A percentile compares a stretch with the other conserved stretches of the same genome.
phyloP scores from a whole-genome alignment of 2,888 invertebrate genomes.

The Crossocerus cetratus region DNA sequence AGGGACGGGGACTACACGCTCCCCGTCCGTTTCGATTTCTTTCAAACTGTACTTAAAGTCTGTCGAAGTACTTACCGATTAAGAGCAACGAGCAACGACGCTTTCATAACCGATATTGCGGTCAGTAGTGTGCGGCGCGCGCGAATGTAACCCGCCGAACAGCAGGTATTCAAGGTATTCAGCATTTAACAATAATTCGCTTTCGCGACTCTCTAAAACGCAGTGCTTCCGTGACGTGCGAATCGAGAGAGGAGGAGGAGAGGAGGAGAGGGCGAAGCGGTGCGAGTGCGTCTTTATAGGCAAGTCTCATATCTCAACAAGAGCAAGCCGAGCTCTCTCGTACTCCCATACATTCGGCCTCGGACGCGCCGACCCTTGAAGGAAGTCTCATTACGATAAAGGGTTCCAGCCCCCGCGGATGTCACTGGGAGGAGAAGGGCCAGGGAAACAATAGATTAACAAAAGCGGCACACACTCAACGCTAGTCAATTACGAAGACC shows the following conservation, averaged over 20 bases:
- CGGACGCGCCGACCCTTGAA: neutral
- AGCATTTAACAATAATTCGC: conserved; percentile 57
- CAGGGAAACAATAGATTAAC: neutral
- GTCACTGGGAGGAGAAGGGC: neutral
- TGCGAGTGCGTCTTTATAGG: neutral
- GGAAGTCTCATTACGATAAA: neutral
- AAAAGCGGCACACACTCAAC: conserved; percentile 34
- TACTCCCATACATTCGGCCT: neutral
- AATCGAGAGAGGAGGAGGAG: conserved; percentile 22
- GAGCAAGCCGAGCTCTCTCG: neutral
- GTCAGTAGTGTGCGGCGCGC: conserved; percentile 36
- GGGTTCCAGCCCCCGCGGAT: neutral
- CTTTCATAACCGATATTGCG: conserved; percentile 48
- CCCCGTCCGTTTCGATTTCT: neutral
- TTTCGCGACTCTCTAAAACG: conserved; percentile 42
- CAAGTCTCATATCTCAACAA: neutral
- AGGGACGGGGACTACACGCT: neutral
- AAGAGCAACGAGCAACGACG: conserved; percentile 51
- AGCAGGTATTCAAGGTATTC: conserved; percentile 44
- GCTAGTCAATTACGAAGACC: conserved; percentile 75
- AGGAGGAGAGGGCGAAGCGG: neutral
- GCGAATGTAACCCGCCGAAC: conserved; percentile 35
- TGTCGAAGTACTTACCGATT: conserved; percentile 26
- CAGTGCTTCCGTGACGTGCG: conserved; percentile 51
- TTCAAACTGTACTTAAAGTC: conserved; percentile 1